Evolutionary conservation across 2,797 vertebrate genomes (phyloP), one percentile per base, ranked within the genome.

Genomic region (Onychomys leucogaster): DNA sequence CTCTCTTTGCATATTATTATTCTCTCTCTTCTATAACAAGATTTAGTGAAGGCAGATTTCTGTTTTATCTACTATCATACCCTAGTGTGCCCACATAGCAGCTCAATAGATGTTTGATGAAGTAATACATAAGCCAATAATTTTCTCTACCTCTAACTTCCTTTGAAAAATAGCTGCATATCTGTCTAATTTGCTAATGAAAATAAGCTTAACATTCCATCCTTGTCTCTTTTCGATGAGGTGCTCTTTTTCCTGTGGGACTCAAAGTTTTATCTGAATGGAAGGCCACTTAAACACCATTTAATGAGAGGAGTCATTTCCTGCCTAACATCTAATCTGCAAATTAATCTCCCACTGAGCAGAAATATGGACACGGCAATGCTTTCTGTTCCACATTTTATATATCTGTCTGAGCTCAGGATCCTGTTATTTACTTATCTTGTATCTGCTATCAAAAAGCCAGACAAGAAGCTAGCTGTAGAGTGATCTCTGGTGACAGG

Each of bases 221-320:
- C 19, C 73, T n/a, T 95, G 34, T 37, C 25, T 91, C 88, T 67
- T 85, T 96, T 43, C 65, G 85, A 23, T 37, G 71, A 73, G 37
- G 14, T 13, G 3, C 83, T 65, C 57, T 37, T 67, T 93, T 91
- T 85, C 84, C 89, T 78, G 34, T 93, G 93, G 91, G 88, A 96
- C 55, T 27, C 75, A 85, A 93, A 76, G 25, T 77, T 97, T 97
- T 67, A 92, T 80, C 52, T 91, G 86, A 94, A 89, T 94, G 21
- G 29, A 97, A 96, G 84, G 90, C 86, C 55, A 89, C 84, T 95
- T 96, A 92, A 92, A 90, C 52, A 91, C 75, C 78, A 75, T 92
- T 94, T 97, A 94, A 95, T 89, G 77, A 96, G 81, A 85, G 87
- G 76, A 82, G 49, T 90, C 85, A 96, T 96, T 96, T 96, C 88